Conservation (phyloP, 2,888 invertebrate species). For the Linnaemya vulpina region DNA sequence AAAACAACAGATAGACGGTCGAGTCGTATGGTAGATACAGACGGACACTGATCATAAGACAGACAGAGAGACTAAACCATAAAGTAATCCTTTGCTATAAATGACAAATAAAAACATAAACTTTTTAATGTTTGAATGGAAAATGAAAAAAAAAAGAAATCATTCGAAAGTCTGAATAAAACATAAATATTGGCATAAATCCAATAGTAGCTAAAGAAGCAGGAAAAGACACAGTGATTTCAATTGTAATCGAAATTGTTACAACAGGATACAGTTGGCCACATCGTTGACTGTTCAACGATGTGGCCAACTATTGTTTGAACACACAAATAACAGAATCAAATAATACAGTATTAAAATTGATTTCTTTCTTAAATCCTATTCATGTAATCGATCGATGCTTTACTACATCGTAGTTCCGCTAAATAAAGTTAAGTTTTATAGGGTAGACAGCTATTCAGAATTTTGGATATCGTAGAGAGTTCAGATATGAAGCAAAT, state of each 20-base stretch:
- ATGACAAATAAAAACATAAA: slow-evolving; percentile 47
- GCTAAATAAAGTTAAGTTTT: too few species aligned
- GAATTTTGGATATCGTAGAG: too few species aligned
- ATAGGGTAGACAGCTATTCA: too few species aligned
- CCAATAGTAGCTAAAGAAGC: slow-evolving; percentile 60
- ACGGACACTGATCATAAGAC: slow-evolving; percentile 17
- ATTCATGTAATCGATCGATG: too few species aligned
- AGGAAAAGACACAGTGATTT: slow-evolving; percentile 27
- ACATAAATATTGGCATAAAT: slow-evolving; percentile 71
- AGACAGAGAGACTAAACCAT: slow-evolving; percentile 63
- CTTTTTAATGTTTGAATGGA: slow-evolving; percentile 60
- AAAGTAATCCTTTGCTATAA: slow-evolving; percentile 67
- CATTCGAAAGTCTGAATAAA: slow-evolving; percentile 51
- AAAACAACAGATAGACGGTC: neutral
- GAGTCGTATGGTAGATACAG: neutral
- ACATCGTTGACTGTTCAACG: too few species aligned
- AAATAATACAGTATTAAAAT: too few species aligned
- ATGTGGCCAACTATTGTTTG: too few species aligned
- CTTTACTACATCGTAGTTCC: too few species aligned
- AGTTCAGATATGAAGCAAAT: too few species aligned
- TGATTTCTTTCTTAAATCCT: too few species aligned
- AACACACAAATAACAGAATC: too few species aligned
- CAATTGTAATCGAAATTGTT: neutral
- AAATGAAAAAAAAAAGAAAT: slow-evolving; percentile 30
- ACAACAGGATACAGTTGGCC: too few species aligned